Evolutionary conservation across 2,797 vertebrate species (phyloP).

Genomic region (Cheirogaleus major): DNA sequence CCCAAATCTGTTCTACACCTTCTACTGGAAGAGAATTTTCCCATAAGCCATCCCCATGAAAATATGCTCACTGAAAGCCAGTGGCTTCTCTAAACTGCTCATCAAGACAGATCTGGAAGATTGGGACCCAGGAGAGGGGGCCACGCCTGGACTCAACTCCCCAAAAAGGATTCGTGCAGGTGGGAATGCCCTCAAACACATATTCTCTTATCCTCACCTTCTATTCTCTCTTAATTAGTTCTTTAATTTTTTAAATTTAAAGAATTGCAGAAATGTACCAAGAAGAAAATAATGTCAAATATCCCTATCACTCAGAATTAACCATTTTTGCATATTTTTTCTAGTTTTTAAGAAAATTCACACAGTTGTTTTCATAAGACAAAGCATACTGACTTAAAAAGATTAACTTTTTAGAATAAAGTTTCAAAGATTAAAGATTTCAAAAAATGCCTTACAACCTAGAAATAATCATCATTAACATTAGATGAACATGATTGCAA

Average conservation of each 20-base stretch:
- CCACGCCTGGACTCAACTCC: neutral
- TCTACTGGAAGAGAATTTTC: neutral
- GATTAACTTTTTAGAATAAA: neutral
- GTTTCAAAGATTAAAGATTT: neutral
- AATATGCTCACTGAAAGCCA: neutral
- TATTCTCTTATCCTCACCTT: neutral
- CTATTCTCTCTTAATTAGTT: neutral
- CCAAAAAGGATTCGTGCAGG: neutral
- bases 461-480: slow-evolving; percentile 3
- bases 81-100: neutral
- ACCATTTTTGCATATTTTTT: neutral
- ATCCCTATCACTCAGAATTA: neutral
- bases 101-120: neutral
- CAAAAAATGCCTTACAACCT: neutral
- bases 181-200: neutral
- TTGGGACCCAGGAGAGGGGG: too few species aligned
- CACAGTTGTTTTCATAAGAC: neutral
- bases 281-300: slow-evolving; percentile 33
- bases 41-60: neutral
- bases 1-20: neutral
- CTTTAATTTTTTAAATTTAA: neutral
- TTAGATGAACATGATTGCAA: neutral
- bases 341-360: neutral
- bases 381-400: neutral
- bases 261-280: neutral